Conservation (phyloP, 1,140 invertebrate species). For the Diorhabda carinulata region DNA sequence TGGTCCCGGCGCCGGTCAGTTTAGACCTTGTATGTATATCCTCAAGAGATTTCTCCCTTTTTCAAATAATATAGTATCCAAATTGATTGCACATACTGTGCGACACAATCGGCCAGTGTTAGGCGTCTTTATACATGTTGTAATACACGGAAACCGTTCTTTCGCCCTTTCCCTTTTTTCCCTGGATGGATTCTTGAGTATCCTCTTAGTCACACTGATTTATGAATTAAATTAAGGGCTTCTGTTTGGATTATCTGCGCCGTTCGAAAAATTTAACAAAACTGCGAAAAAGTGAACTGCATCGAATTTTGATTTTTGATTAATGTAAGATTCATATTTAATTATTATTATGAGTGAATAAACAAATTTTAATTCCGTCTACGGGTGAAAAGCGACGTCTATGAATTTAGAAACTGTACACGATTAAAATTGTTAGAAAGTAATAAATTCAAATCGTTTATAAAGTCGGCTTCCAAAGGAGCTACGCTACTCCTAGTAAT, state of each 20-base stretch:
- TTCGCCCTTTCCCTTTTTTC: constrained; percentile 6
- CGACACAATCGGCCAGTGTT: constrained; percentile 13
- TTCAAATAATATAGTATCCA: constrained; percentile 21
- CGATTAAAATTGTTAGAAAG: too few species aligned
- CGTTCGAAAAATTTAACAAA: neutral
- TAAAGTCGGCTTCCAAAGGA: too few species aligned
- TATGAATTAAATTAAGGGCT: constrained; percentile 14
- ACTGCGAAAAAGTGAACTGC: too few species aligned
- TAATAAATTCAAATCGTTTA: too few species aligned
- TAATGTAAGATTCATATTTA: too few species aligned
- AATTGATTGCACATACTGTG: constrained; percentile 31
- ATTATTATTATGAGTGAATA: too few species aligned
- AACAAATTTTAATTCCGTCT: too few species aligned
- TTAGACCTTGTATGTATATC: constrained; percentile 18
- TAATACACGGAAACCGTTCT: constrained; percentile 7
- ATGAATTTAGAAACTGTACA: too few species aligned
- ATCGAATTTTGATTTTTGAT: too few species aligned
- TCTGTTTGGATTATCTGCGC: neutral
- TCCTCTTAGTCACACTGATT: constrained; percentile 13
- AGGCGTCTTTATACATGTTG: constrained; percentile 26
- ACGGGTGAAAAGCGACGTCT: too few species aligned
- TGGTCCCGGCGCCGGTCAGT: constrained; percentile 4
- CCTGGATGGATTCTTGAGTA: constrained; percentile 10
- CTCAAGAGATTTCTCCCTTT: constrained; percentile 25
- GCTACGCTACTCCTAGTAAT: too few species aligned